These are phyloP conservation scores for Corvus cornix DNA, from an alignment of 2,113 vertebrate genomes.

Conservation along the genomic window DNA sequence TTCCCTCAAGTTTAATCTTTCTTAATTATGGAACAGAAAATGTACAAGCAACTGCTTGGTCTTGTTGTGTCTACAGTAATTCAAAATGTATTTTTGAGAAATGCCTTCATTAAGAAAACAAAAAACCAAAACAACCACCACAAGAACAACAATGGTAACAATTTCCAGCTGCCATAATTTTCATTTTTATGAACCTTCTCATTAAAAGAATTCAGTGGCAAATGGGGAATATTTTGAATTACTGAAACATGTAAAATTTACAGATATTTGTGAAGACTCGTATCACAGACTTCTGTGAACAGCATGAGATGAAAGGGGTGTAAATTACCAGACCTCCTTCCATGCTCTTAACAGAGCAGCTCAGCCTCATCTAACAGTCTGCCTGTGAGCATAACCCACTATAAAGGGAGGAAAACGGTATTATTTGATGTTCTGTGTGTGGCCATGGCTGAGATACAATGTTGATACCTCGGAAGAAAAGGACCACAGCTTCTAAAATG, in stretches of 20 bases:
- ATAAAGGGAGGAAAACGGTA: background rate
- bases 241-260: slow-evolving; percentile 30
- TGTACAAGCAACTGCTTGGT: background rate
- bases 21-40: slow-evolving; percentile 30
- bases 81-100: slow-evolving; percentile 44
- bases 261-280: slow-evolving; percentile 13
- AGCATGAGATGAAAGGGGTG: background rate
- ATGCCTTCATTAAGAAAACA: slow-evolving; percentile 19
- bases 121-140: background rate
- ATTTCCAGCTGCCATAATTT: slow-evolving; percentile 30
- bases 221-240: slow-evolving; percentile 26
- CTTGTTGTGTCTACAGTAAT: slow-evolving; percentile 16
- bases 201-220: slow-evolving; percentile 16
- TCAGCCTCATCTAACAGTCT: background rate
- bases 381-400: background rate
- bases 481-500: background rate
- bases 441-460: background rate
- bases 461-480: background rate
- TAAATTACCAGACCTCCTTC: background rate
- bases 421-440: background rate
- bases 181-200: slow-evolving; percentile 55
- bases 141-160: background rate
- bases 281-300: background rate
- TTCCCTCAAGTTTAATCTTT: background rate
- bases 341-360: background rate